Evolutionary conservation across 2,888 invertebrate genomes (phyloP).

Genomic region (Minunthozetes semirufus): DNA sequence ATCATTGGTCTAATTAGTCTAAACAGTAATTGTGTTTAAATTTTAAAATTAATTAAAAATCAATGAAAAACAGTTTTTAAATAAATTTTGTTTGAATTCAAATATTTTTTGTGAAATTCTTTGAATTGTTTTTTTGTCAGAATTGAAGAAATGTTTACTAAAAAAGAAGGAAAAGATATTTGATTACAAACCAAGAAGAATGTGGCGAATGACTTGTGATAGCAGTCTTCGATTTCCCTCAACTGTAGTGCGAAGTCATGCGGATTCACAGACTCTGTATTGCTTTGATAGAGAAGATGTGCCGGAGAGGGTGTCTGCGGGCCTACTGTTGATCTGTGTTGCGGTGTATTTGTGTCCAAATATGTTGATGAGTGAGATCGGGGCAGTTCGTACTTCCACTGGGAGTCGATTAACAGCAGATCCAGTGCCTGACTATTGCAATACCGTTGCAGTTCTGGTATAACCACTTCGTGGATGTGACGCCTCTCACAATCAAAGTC

Average conservation of each 20-base stretch:
- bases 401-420: conserved; percentile 41
- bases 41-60: too few species aligned
- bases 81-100: not conserved
- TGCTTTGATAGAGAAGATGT: conserved; percentile 31
- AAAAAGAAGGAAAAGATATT: not conserved
- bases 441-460: conserved; percentile 41
- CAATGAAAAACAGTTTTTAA: too few species aligned
- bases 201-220: conserved; percentile 40
- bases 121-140: not conserved
- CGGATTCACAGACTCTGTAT: conserved; percentile 41
- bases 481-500: conserved; percentile 42
- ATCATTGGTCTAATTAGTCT: too few species aligned
- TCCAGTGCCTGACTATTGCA: conserved; percentile 40
- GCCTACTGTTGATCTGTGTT: not conserved
- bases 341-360: conserved; percentile 2
- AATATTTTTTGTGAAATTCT: not conserved
- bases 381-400: conserved; percentile 34
- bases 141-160: not conserved
- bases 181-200: conserved; percentile 40
- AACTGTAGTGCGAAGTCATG: conserved; percentile 41
- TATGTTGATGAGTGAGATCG: conserved; percentile 5
- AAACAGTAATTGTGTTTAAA: too few species aligned
- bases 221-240: conserved; percentile 40
- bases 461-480: conserved; percentile 41
- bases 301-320: not conserved